These are phyloP conservation scores for Eupithecia centaureata DNA, from an alignment of 2,888 invertebrate species.

Conservation along the genomic window DNA sequence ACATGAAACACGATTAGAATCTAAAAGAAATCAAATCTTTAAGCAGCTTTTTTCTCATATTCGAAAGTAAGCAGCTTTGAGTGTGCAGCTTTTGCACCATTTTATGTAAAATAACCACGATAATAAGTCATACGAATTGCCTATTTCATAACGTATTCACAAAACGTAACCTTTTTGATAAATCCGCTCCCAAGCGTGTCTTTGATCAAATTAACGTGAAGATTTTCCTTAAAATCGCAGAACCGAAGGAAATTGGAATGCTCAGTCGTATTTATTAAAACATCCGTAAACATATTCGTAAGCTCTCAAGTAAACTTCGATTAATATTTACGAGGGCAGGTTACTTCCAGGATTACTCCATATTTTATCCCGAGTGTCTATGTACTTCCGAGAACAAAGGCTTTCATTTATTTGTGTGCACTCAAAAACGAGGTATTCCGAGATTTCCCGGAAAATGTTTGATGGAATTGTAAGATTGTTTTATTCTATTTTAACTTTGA, in stretches of 20 bases:
- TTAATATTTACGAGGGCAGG: conserved; percentile 43
- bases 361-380: conserved; percentile 28
- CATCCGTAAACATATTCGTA: conserved; percentile 25
- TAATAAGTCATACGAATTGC: not conserved
- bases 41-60: not conserved
- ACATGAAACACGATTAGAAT: no score
- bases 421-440: not conserved
- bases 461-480: not conserved
- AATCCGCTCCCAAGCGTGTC: conserved; percentile 11
- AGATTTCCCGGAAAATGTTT: not conserved
- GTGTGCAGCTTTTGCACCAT: not conserved
- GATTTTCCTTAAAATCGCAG: conserved; percentile 3
- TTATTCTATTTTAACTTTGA: no score
- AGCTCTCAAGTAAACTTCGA: conserved; percentile 37
- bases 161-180: conserved; percentile 9
- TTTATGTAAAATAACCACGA: not conserved
- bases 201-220: conserved; percentile 19
- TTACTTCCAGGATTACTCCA: conserved; percentile 32
- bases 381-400: conserved; percentile 19
- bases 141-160: not conserved
- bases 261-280: conserved; percentile 27
- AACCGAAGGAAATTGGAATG: conserved; percentile 15
- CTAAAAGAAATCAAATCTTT: no score
- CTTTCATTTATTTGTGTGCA: not conserved
- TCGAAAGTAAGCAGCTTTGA: no score